Percentiles rank a stretch among this genome's conserved stretches.
Evolutionary conservation across 2,888 invertebrate species (phyloP).

Genomic region (Chromoteleia sp.): DNA sequence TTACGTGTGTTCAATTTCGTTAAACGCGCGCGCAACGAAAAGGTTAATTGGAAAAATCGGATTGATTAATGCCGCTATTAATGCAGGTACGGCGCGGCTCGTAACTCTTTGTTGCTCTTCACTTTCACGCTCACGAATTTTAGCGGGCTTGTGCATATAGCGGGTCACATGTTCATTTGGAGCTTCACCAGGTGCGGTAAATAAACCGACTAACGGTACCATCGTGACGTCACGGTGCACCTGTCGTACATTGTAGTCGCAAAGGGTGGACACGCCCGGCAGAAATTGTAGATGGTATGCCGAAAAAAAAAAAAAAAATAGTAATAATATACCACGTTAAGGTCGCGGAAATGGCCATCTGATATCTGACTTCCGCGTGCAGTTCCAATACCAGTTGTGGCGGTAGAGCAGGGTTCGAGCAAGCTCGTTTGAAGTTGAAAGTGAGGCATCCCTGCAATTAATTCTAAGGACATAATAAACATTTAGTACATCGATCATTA

Average conservation of each 20-base stretch:
- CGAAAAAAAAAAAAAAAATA: conserved; percentile 48
- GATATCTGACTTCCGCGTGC: conserved; percentile 79
- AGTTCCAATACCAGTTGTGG: conserved; percentile 66
- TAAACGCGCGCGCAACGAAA: conserved; percentile 2
- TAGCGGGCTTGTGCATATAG: conserved; percentile 55
- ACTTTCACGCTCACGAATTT: conserved; percentile 69
- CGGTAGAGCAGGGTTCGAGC: neutral
- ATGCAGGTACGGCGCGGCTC: conserved; percentile 2
- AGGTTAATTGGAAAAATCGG: conserved; percentile 33
- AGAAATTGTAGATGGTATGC: conserved; percentile 54
- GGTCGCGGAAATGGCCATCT: conserved; percentile 65
- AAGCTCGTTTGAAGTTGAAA: conserved; percentile 32
- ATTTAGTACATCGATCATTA: neutral
- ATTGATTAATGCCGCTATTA: conserved; percentile 27
- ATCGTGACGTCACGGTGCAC: conserved; percentile 81
- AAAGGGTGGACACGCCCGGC: conserved; percentile 76
- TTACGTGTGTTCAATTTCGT: conserved; percentile 9
- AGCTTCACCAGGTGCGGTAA: conserved; percentile 75
- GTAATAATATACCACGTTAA: conserved; percentile 6
- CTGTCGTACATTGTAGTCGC: conserved; percentile 78
- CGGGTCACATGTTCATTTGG: conserved; percentile 74
- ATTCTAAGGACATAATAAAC: conserved; percentile 9
- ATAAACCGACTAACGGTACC: conserved; percentile 79
- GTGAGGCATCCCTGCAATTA: conserved; percentile 35
- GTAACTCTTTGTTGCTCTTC: conserved; percentile 50